phyloP scores from a whole-genome alignment of 2,113 vertebrate species.

The Phylloscopus trochilus region DNA sequence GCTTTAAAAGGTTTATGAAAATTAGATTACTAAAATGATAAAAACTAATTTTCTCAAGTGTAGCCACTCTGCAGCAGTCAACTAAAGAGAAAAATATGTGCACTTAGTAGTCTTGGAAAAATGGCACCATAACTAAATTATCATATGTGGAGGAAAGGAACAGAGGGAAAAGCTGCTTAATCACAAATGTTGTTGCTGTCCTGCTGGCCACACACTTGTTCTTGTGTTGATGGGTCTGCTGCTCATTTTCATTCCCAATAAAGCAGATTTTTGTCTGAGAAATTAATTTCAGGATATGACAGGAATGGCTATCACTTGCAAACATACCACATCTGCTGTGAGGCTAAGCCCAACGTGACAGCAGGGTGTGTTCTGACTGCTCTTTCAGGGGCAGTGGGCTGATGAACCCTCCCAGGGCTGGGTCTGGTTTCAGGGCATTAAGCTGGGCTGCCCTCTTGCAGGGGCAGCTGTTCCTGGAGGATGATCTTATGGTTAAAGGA shows the following conservation, averaged over 20 bases:
- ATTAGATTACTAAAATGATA: conserved; percentile 73
- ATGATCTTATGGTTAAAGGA: background rate
- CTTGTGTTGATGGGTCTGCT: background rate
- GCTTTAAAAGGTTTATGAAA: conserved; percentile 69
- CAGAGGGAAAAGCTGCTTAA: background rate
- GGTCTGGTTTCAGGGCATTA: background rate
- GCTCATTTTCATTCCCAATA: background rate
- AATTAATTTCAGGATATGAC: conserved; percentile 27
- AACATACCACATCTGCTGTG: background rate
- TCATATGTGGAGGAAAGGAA: background rate
- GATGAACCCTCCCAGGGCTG: background rate
- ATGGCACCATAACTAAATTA: background rate
- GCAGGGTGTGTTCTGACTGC: background rate
- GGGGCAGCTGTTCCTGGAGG: background rate
- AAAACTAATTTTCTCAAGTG: conserved; percentile 68
- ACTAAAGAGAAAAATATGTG: background rate
- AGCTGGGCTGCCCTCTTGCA: background rate
- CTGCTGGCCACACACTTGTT: background rate
- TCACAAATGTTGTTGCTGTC: background rate
- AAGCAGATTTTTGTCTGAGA: conserved; percentile 7
- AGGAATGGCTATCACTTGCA: background rate
- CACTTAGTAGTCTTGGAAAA: background rate
- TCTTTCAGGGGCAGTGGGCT: background rate
- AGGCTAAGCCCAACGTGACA: background rate
- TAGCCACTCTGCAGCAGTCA: conserved; percentile 49